Conservation (phyloP, 2,113 vertebrate species). For the Barnardius zonarius region DNA sequence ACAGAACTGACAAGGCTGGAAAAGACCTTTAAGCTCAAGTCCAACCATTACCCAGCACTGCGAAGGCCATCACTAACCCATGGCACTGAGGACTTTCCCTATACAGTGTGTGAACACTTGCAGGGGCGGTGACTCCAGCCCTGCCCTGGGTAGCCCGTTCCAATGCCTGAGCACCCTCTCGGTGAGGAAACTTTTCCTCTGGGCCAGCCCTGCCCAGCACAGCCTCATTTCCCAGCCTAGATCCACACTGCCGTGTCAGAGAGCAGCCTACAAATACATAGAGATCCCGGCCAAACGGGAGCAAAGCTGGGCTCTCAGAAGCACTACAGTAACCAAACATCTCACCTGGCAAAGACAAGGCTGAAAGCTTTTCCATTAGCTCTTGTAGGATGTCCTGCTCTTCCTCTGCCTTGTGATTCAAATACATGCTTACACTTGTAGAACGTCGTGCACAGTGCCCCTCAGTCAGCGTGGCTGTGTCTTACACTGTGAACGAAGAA, state of each 20-base stretch:
- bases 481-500: background rate
- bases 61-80: background rate
- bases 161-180: no score
- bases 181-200: background rate
- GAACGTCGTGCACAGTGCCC: background rate
- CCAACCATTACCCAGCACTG: background rate
- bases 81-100: background rate
- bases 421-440: background rate
- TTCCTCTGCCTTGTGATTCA: background rate
- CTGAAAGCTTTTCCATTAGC: background rate
- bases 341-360: background rate
- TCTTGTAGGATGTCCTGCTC: background rate
- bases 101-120: no score
- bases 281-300: background rate
- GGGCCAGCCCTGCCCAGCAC: background rate
- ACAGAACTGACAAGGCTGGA: background rate
- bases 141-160: no score
- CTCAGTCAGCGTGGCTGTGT: background rate
- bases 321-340: background rate
- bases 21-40: background rate
- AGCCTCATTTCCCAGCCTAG: background rate
- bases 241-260: background rate
- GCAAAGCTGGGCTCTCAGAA: background rate
- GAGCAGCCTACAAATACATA: background rate
- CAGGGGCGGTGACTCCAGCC: no score